These are phyloP conservation scores for Silurus lanzhouensis DNA, from an alignment of 2,797 vertebrate genomes.

Conservation along the genomic window DNA sequence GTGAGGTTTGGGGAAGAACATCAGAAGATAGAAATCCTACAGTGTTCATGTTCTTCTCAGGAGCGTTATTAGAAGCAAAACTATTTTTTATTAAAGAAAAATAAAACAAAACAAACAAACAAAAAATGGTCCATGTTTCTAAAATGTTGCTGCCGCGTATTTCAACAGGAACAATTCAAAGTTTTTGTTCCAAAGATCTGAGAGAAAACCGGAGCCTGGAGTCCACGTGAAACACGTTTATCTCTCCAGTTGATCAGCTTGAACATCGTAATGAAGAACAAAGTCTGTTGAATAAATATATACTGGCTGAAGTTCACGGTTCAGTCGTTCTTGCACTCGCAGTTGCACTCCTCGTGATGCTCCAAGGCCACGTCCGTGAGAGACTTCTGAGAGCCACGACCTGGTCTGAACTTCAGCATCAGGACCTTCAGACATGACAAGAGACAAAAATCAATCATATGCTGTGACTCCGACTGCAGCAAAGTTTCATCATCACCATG, in stretches of 20 bases:
- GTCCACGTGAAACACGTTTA: conserved; percentile 31
- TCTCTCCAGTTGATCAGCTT: conserved; percentile 27
- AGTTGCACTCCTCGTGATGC: conserved; percentile 95
- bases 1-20: conserved; percentile 15
- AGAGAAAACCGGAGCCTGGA: background rate
- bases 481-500: no score
- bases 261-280: conserved; percentile 24
- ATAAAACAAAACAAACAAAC: no score
- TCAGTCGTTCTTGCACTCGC: conserved; percentile 86
- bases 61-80: conserved; percentile 22
- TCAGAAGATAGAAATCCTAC: background rate
- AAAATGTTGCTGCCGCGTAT: background rate
- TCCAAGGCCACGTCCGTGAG: conserved; percentile 92
- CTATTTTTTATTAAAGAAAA: background rate
- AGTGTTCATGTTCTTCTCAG: background rate
- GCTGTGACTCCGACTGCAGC: no score
- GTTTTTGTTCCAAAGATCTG: conserved; percentile 36
- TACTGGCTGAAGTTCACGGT: conserved; percentile 60
- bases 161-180: conserved; percentile 20
- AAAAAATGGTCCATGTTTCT: background rate
- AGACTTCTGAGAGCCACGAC: conserved; percentile 88
- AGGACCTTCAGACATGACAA: conserved; percentile 79
- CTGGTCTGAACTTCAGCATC: conserved; percentile 87
- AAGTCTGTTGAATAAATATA: conserved; percentile 36
- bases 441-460: background rate